Conservation (phyloP, 2,797 vertebrate species). For the Cynopterus sphinx region DNA sequence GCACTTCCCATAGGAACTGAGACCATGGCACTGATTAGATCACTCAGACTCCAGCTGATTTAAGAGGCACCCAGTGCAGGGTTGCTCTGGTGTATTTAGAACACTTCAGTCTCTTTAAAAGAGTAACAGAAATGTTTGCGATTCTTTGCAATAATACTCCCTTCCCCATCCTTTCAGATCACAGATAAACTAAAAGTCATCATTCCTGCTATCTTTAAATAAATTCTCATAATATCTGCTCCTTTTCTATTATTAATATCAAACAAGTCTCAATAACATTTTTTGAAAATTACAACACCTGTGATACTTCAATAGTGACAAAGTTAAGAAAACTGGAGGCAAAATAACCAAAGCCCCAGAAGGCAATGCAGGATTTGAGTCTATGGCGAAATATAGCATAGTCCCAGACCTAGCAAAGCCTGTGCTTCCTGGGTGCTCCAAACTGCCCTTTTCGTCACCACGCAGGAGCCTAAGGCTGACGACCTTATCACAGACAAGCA, state of each 20-base stretch:
- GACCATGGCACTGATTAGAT: conserved; percentile 68
- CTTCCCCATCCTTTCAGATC: neutral
- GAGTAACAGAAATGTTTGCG: neutral
- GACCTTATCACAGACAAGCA: neutral
- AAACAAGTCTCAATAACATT: neutral
- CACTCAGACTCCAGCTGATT: conserved; percentile 65
- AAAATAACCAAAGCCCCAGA: neutral
- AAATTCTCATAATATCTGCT: neutral
- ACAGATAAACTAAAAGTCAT: neutral
- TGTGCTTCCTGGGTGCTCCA: neutral
- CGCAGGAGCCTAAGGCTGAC: neutral
- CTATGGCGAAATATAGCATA: neutral
- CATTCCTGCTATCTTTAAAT: neutral
- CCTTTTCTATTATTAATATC: neutral
- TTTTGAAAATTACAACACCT: neutral
- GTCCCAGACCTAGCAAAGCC: neutral
- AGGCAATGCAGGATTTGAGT: neutral
- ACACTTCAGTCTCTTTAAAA: neutral
- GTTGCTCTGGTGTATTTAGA: neutral
- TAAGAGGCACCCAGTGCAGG: conserved; percentile 61
- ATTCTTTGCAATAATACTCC: neutral
- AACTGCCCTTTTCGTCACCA: neutral
- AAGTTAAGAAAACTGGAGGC: neutral
- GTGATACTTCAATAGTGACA: neutral
- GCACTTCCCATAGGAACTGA: conserved; percentile 57